Evolutionary conservation across 2,797 vertebrate species (phyloP), one percentile per base, ranked within the genome.

Genomic region (Sandelia bainsii): DNA sequence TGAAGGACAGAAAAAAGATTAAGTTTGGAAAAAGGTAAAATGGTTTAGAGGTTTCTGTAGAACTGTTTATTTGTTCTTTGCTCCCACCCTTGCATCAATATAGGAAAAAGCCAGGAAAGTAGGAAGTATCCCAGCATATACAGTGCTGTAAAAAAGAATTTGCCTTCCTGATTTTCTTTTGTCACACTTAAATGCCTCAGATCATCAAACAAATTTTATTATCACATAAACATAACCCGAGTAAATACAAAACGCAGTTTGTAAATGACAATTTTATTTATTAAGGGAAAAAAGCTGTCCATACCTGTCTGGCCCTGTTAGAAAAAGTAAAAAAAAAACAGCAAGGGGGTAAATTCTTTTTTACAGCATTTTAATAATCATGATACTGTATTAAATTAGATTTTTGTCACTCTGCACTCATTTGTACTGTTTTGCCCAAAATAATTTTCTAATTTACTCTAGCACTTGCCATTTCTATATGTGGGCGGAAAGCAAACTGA

Each of bases 1-100:
- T 99, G 51, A 98, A 95, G 90, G 97, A 99, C 74, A 96, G 97
- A 86, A 98, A 95, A 69, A 99, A 96, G 93, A 95, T 99, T 37
- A 98, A 98, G 82, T 99, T 98, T 95, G 98, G 98, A 32, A 99
- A 99, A 89, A 93, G 98, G 98, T 98, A 58, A 88, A 85, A 29
- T 50, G 5, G 2, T 70, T 54, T 19, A n/a, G 6, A 11, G 1
- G 9, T 70, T 42, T 46, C 0, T 27, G 0, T 44, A 4, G 1
- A 2, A 34, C 7, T 44, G 1, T 32, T 25, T 11, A 13, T 8
- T 23, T 54, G 11, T 63, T 53, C n/a, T 71, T 2, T 49, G 3
- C 3, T 20, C 4, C 14, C 19, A 8, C 53, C 9, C 2, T 37
- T 25, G 3, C n/a, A 23, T 5, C 50, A 5, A 62, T 14, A 9